Conservation (phyloP, 1,140 invertebrate genomes). For the Coenobita brevimanus region DNA sequence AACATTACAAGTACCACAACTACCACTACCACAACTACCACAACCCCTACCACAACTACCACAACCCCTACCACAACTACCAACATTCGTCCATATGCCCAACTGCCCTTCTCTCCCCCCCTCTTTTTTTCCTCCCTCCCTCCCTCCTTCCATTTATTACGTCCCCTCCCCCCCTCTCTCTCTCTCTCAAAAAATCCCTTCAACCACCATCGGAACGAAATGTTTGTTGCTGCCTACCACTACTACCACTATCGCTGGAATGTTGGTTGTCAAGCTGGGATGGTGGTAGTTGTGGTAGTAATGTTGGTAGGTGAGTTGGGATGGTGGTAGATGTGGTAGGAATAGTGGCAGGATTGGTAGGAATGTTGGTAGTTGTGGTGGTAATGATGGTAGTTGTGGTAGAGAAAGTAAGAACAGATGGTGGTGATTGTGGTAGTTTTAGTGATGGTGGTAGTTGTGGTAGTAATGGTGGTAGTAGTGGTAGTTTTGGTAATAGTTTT, state of each 20-base stretch:
- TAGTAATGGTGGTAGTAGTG: no score
- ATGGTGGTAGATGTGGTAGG: no score
- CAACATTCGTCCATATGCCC: no score
- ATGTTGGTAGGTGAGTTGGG: not conserved
- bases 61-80: not conserved
- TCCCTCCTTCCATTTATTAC: not conserved
- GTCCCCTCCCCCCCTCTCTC: conserved; percentile 2
- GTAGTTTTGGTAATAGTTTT: no score
- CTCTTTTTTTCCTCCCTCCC: not conserved
- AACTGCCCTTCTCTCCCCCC: not conserved
- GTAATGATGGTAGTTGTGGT: not conserved
- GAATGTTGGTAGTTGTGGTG: no score
- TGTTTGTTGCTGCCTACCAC: no score
- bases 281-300: no score
- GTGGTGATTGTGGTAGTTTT: not conserved
- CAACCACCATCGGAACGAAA: not conserved
- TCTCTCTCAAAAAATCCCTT: not conserved
- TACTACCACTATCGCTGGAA: no score
- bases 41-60: not conserved
- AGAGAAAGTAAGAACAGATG: not conserved
- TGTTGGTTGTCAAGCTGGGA: no score
- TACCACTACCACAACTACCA: no score
- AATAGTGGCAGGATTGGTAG: no score
- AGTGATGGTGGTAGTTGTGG: no score
- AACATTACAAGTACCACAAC: not conserved